Base-by-base conservation (phyloP, 2,797 vertebrate species). In the Sciurus vulgaris region DNA sequence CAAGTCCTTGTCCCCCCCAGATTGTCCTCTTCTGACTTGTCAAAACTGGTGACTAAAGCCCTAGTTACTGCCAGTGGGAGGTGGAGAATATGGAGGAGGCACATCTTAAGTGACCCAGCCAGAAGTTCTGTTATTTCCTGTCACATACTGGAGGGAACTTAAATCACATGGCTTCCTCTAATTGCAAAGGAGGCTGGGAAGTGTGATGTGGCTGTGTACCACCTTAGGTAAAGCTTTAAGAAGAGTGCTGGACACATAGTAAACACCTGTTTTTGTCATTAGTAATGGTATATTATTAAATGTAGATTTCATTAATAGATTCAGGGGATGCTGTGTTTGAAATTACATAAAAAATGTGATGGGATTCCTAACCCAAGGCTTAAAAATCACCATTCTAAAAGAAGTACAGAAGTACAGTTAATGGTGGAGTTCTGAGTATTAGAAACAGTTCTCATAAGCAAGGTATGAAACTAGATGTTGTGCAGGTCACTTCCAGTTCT, bases 371-470 rank as follows among this genome's bases (percentile, higher is more conserved):
- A 76, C 33, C 54, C 33, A 87, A 56, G 33, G 47, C 33, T 72
- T 47, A 47, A 47, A 9, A 47, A 47, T 47, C 44, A 47, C 44
- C 44, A 12, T 91, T 70, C 5, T 74, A 61, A 89, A 82, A 92
- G 24, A 72, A 89, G 44, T 38, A 38, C 38, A 38, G 12, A 49
- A 49, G 41, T 95, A 83, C n/a, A 72, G 18, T 38, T 24, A 59
- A 28, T 79, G 47, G 49, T 93, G 33, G 51, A 6, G 85, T 95
- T 86, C 67, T 95, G 67, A 81, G 61, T 65, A 22, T 94, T 15
- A 89, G 83, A 56, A 51, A 47, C 74, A 74, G 56, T 63, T 92
- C 20, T 17, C 90, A 41, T 30, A 86, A 77, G 38, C 47, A 86
- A 94, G n/a, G 38, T 77, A 41, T 54, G 84, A 38, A 92, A 10